These are phyloP conservation scores for Chiridota heheva DNA, from an alignment of 35 echinoderm and acorn worm genomes.

Conservation along the genomic window DNA sequence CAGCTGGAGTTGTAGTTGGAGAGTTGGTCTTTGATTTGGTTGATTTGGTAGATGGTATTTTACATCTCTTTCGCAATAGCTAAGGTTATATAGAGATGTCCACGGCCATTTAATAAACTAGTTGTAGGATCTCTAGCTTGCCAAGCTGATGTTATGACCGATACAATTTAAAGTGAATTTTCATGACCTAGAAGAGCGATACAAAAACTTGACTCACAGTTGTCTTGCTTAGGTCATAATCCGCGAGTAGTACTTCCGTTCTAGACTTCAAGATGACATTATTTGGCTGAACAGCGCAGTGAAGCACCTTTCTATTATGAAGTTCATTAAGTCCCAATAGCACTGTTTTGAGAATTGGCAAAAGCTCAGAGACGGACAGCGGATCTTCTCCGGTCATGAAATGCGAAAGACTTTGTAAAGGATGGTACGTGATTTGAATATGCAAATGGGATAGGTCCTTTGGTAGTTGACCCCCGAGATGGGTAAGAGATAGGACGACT, in stretches of 20 bases:
- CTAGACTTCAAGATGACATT: conserved; percentile 33
- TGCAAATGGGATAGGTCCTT: conserved; percentile 32
- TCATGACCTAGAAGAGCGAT: too few species aligned
- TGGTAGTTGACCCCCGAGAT: conserved; percentile 23
- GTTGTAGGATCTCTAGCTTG: too few species aligned
- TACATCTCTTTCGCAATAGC: too few species aligned
- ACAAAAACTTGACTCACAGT: too few species aligned
- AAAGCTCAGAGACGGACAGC: neutral
- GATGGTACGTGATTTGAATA: conserved; percentile 10
- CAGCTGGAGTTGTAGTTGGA: too few species aligned
- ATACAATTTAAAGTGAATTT: too few species aligned
- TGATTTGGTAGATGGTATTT: too few species aligned
- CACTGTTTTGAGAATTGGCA: conserved; percentile 10
- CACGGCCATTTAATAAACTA: too few species aligned
- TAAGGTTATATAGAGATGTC: too few species aligned
- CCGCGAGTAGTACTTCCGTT: conserved; percentile 8
- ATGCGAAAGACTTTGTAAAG: neutral
- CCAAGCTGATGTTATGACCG: too few species aligned
- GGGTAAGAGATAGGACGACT: conserved; percentile 15
- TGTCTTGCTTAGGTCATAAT: conserved; percentile 41
- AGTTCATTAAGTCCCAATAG: conserved; percentile 18
- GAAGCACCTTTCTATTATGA: conserved; percentile 10
- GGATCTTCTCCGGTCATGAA: conserved; percentile 13
- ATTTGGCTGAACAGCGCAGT: conserved; percentile 37
- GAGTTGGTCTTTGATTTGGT: too few species aligned